These are phyloP conservation scores for Epizoanthus fatuus DNA, from an alignment of 92 coral and sea anemone genomes.

Conservation along the genomic window DNA sequence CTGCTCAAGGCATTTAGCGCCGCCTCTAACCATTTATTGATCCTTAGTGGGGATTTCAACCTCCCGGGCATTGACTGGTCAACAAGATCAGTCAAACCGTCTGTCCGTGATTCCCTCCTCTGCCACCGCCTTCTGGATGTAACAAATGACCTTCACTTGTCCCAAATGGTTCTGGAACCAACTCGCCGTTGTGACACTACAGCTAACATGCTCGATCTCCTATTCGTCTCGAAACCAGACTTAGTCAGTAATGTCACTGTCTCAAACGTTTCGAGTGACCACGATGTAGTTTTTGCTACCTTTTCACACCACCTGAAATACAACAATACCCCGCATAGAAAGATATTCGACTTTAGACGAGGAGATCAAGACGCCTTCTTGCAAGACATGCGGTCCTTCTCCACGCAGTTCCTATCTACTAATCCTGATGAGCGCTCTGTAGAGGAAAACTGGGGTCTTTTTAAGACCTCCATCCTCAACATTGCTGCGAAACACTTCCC, in stretches of 20 bases:
- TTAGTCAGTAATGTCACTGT: not conserved
- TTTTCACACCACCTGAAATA: constrained; percentile 25
- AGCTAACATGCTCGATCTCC: not conserved
- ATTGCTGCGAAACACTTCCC: constrained; percentile 10
- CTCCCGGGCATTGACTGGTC: constrained; percentile 7
- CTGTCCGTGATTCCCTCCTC: not conserved
- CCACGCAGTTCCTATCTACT: not conserved
- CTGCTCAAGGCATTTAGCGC: constrained; percentile 4
- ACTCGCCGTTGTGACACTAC: not conserved
- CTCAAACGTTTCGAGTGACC: constrained; percentile 1
- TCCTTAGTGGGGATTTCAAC: constrained; percentile 3
- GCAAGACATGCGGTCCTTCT: constrained; percentile 2
- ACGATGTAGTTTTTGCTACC: constrained; percentile 18
- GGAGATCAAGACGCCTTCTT: constrained; percentile 3
- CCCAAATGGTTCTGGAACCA: not conserved
- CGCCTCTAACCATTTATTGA: not conserved
- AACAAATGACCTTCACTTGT: not conserved
- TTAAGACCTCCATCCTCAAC: constrained; percentile 8
- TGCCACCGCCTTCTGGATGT: not conserved
- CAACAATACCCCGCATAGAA: constrained; percentile 14
- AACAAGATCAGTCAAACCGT: not conserved
- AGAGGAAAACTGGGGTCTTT: constrained; percentile 3
- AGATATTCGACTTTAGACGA: constrained; percentile 20
- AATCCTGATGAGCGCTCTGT: not conserved
- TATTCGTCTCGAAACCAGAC: not conserved